phyloP scores from a whole-genome alignment of 2,888 invertebrate species.

The Laothoe populi region DNA sequence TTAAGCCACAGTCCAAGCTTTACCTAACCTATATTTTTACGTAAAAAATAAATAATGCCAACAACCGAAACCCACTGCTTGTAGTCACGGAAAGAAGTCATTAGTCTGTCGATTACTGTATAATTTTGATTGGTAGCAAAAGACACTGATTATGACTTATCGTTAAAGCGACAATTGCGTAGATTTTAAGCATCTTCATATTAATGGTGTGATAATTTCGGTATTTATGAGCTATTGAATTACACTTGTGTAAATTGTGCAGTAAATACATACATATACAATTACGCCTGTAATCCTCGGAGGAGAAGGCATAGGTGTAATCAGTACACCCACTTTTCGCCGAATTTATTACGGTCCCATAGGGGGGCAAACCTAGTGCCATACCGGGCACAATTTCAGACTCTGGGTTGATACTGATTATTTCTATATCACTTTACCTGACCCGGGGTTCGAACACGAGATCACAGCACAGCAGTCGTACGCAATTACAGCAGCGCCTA shows the following conservation, averaged over 20 bases:
- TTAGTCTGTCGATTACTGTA: conserved; percentile 49
- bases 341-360: too few species aligned
- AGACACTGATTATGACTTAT: conserved; percentile 49
- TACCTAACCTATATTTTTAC: conserved; percentile 32
- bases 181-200: background rate
- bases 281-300: too few species aligned
- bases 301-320: too few species aligned
- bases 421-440: too few species aligned
- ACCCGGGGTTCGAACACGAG: too few species aligned
- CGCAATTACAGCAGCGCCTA: too few species aligned
- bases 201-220: background rate
- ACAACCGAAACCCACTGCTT: conserved; percentile 44
- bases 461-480: too few species aligned
- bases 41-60: conserved; percentile 43
- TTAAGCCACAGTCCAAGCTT: conserved; percentile 14
- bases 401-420: too few species aligned
- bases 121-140: conserved; percentile 48
- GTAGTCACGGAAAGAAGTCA: conserved; percentile 55
- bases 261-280: background rate
- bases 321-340: too few species aligned
- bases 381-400: too few species aligned
- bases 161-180: conserved; percentile 12
- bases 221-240: background rate
- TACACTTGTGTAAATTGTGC: background rate
- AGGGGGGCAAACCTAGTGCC: too few species aligned